Evolutionary conservation across 2,113 vertebrate genomes (phyloP).

Genomic region (Cacatua alba): DNA sequence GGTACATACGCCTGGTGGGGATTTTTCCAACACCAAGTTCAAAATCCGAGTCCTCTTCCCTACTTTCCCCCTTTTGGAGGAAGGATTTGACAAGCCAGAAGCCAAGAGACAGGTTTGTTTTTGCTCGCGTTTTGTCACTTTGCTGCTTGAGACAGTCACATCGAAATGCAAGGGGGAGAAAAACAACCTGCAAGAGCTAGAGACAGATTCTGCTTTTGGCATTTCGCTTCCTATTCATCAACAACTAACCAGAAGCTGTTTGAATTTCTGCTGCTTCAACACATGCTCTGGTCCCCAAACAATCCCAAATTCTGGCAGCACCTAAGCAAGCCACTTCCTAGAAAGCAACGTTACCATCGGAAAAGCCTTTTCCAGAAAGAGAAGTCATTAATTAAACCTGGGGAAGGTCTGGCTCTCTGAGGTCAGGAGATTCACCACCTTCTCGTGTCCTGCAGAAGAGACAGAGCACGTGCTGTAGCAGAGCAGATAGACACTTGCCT

Average conservation of each 20-base stretch:
- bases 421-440: background rate
- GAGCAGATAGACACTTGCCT: conserved; percentile 78
- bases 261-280: conserved; percentile 61
- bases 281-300: conserved; percentile 59
- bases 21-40: background rate
- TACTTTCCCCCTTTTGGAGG: background rate
- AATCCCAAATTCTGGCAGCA: conserved; percentile 56
- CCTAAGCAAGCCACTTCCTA: conserved; percentile 9
- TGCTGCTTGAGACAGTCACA: conserved; percentile 28
- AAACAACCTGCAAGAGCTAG: conserved; percentile 6
- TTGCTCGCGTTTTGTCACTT: conserved; percentile 54
- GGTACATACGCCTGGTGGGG: accelerated
- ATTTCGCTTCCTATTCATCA: conserved; percentile 59
- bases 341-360: background rate
- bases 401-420: background rate
- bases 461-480: background rate
- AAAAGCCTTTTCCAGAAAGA: background rate
- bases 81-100: conserved; percentile 41
- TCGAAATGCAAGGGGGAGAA: background rate
- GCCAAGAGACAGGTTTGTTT: conserved; percentile 69
- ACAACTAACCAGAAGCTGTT: conserved; percentile 62
- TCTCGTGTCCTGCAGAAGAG: background rate
- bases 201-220: conserved; percentile 53
- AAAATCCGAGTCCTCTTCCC: background rate
- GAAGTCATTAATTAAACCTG: background rate